A percentile compares a stretch with the other conserved stretches of the same genome.
phyloP scores from a whole-genome alignment of 2,797 vertebrate genomes.

The Gallinago nigripennis region DNA sequence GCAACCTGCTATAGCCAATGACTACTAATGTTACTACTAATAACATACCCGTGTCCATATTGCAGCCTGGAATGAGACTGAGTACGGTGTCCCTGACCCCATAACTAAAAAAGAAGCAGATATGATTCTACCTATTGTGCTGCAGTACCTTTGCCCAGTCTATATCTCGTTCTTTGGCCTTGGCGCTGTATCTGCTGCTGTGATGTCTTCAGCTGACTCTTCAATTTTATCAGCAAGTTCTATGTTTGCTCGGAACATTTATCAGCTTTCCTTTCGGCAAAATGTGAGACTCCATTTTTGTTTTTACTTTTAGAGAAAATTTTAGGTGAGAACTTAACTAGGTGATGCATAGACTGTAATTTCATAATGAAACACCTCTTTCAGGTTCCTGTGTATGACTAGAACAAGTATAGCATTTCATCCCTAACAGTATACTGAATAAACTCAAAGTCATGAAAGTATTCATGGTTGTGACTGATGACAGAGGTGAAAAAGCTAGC shows the following conservation, averaged over 20 bases:
- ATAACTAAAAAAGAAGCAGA: slow-evolving; percentile 86
- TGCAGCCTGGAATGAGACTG: slow-evolving; percentile 94
- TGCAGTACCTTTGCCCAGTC: slow-evolving; percentile 93
- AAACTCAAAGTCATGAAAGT: background rate
- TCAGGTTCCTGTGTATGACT: background rate
- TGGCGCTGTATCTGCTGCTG: slow-evolving; percentile 94
- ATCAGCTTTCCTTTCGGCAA: slow-evolving; percentile 94
- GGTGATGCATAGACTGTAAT: background rate
- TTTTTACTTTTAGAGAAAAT: background rate
- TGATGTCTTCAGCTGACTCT: slow-evolving; percentile 98
- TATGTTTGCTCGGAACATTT: slow-evolving; percentile 98
- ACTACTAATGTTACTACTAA: background rate
- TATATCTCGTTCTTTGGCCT: slow-evolving; percentile 96
- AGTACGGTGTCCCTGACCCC: slow-evolving; percentile 83
- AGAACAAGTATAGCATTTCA: background rate
- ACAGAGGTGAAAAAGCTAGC: background rate
- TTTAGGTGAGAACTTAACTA: background rate
- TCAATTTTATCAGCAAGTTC: slow-evolving; percentile 98
- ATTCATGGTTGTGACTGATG: background rate
- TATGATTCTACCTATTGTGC: slow-evolving; percentile 96
- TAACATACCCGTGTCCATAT: background rate
- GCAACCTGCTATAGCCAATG: background rate
- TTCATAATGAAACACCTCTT: background rate
- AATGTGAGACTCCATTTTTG: slow-evolving; percentile 80
- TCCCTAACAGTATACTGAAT: background rate